Conservation (phyloP, 2,797 vertebrate genomes). For the Serranus cabrilla region DNA sequence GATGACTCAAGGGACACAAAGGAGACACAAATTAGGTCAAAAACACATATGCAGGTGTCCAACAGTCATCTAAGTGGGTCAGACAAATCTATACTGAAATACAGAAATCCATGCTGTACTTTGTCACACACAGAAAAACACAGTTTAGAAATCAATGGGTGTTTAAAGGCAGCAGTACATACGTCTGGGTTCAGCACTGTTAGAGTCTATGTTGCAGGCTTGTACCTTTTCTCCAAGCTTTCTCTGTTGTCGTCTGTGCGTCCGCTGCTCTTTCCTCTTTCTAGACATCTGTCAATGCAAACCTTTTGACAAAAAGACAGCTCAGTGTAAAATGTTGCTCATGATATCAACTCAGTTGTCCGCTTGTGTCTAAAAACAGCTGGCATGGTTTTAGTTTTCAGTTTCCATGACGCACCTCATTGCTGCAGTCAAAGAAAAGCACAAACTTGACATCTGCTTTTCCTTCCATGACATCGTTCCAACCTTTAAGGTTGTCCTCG, state of each 20-base stretch:
- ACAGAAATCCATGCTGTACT: conserved; percentile 27
- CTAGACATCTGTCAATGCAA: conserved; percentile 93
- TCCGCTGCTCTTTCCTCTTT: conserved; percentile 96
- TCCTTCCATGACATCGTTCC: conserved; percentile 92
- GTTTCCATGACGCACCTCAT: conserved; percentile 85
- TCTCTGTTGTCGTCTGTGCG: conserved; percentile 97
- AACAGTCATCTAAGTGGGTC: conserved; percentile 59
- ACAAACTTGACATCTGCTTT: conserved; percentile 96
- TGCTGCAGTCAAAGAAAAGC: conserved; percentile 97
- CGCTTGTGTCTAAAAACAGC: background rate
- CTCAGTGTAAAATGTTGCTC: background rate
- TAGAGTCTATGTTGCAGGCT: background rate
- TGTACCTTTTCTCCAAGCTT: conserved; percentile 96
- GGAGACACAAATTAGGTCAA: conserved; percentile 68
- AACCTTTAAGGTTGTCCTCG: conserved; percentile 96
- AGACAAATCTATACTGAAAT: conserved; percentile 49
- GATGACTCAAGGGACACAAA: conserved; percentile 55
- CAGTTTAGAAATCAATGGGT: background rate
- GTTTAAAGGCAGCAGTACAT: background rate
- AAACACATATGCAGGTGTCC: conserved; percentile 62
- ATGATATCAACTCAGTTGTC: conserved; percentile 4
- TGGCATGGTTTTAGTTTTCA: background rate
- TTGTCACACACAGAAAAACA: conserved; percentile 4
- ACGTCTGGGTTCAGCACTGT: background rate
- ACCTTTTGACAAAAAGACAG: conserved; percentile 81